phyloP scores from a whole-genome alignment of 2,113 vertebrate genomes.

The Pituophis catenifer region DNA sequence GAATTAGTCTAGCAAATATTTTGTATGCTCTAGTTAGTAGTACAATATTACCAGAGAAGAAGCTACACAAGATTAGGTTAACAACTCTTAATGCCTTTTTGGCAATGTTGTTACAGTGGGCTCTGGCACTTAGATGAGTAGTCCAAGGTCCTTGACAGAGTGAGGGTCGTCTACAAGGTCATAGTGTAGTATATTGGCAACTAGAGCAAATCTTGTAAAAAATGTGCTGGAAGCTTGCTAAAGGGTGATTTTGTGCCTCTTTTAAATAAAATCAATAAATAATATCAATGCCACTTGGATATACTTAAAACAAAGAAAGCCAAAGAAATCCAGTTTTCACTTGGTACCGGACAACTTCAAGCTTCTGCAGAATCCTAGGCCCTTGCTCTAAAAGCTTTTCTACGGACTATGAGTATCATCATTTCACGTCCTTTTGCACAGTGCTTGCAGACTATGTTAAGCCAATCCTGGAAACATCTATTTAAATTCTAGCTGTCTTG shows the following conservation, averaged over 20 bases:
- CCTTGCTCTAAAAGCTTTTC: not conserved
- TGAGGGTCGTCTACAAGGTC: no score
- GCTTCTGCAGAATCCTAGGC: not conserved
- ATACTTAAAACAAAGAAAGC: not conserved
- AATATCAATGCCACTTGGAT: not conserved
- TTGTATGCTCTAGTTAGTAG: no score
- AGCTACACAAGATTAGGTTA: no score
- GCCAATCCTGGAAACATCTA: not conserved
- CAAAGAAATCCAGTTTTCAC: not conserved
- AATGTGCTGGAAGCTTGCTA: not conserved
- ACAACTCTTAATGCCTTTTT: no score
- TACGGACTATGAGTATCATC: not conserved
- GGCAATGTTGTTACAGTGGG: no score
- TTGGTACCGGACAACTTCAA: not conserved
- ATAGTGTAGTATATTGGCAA: not conserved
- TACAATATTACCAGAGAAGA: no score
- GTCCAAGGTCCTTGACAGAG: no score
- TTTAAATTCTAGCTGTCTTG: conserved; percentile 17
- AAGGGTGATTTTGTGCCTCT: not conserved
- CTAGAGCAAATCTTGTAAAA: not conserved
- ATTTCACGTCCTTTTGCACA: not conserved
- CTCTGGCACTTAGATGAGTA: no score
- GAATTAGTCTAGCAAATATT: no score
- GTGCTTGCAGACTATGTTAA: not conserved
- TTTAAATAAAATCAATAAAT: not conserved